Evolutionary conservation across 2,888 invertebrate species (phyloP), one percentile per base, ranked within the genome.

Genomic region (Trachelus tabidus): DNA sequence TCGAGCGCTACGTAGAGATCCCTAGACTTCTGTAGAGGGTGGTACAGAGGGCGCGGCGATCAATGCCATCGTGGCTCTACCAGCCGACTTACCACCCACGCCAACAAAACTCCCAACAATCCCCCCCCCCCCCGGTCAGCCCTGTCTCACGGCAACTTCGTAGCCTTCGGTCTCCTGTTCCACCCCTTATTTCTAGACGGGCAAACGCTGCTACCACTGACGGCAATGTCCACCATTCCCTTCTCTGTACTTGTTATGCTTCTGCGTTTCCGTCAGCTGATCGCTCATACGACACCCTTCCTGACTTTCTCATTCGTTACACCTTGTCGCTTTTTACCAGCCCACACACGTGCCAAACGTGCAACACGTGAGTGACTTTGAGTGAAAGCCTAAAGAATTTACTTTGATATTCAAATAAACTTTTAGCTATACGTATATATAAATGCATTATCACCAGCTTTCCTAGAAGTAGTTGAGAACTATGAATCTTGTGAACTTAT

Each of bases 11-110:
- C 79, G 56, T 73, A 23, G 56, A 56, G 6, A 6, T 15, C 9
- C 56, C 56, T 56, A 56, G 23, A 56, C 31, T 31, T 15, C 31
- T 34, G 31, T 71, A 71, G 71, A 71, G 71, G 30, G 81, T 83
- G 81, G 82, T 79, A 79, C 81, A 79, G 80, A 79, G 79, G 77
- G 84, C 81, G 79, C 77, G 82, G 79, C 86, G 86, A 87, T 87
- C 87, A 84, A 81, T 84, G 86, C 82, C 84, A 83, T 82, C 83
- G 81, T 83, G 79, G 80, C 80, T 80, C 79, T 81, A 77, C 79
- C 83, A 75, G 71, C 78, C 80, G 81, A 83, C 82, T 87, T 85
- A 78, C 84, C 80, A 80, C 56, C 56, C 56, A 56, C 23, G 56
- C 23, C 56, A 15, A 56, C 56, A 56, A 56, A 56, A 56, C 80